Percentiles rank a stretch among this genome's conserved stretches.
Evolutionary conservation across 2,888 invertebrate genomes (phyloP).

Genomic region (Ennomos quercinarius): DNA sequence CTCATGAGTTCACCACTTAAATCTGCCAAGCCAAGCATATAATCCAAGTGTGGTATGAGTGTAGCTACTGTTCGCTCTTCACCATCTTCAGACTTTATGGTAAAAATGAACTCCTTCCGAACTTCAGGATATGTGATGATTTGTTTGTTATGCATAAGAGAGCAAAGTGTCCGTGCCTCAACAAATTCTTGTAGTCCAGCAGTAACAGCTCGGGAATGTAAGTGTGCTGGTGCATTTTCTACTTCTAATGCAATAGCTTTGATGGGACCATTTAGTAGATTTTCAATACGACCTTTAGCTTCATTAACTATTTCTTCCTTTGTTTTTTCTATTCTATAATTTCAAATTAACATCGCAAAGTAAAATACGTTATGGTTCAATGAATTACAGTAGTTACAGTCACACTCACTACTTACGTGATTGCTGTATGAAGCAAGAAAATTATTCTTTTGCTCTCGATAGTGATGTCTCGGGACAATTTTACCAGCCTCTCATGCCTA

Average conservation of each 20-base stretch:
- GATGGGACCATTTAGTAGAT: constrained; percentile 83
- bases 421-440: constrained; percentile 91
- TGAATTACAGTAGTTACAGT: too few relatives aligned
- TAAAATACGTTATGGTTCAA: too few relatives aligned
- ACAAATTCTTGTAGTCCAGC: constrained; percentile 91
- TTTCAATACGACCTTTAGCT: constrained; percentile 88
- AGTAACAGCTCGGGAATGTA: constrained; percentile 70
- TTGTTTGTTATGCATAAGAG: constrained; percentile 86
- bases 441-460: constrained; percentile 93
- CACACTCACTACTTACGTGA: constrained; percentile 68
- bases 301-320: constrained; percentile 61
- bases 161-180: constrained; percentile 93
- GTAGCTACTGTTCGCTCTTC: constrained; percentile 45
- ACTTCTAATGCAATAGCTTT: constrained; percentile 90
- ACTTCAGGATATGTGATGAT: constrained; percentile 87
- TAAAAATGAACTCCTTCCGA: constrained; percentile 82
- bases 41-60: constrained; percentile 79
- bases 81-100: constrained; percentile 45
- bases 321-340: constrained; percentile 65
- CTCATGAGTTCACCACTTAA: constrained; percentile 97
- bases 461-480: constrained; percentile 39
- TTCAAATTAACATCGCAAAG: background rate
- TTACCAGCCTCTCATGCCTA: constrained; percentile 35
- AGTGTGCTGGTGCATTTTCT: constrained; percentile 87
- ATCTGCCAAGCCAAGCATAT: constrained; percentile 93